Conservation (phyloP, 2,113 vertebrate genomes). For the Notechis scutatus region DNA sequence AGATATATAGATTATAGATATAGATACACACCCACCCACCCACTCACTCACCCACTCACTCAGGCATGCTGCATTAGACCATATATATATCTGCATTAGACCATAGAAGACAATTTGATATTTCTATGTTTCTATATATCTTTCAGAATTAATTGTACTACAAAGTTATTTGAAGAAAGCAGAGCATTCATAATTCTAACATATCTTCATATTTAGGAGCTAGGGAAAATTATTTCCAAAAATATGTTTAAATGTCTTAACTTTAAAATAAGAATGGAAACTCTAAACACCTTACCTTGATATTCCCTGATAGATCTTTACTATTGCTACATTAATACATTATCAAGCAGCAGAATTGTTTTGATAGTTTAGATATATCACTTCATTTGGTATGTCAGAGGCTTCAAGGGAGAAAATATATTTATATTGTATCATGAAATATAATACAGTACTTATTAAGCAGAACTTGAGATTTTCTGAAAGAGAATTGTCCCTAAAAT, state of each 20-base stretch:
- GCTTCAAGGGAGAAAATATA: neutral
- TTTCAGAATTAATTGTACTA: neutral
- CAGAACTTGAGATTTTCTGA: neutral
- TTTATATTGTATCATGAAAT: neutral
- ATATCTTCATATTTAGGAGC: neutral
- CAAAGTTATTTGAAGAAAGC: neutral
- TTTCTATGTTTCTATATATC: neutral
- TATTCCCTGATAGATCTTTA: neutral
- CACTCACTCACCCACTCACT: too few species aligned
- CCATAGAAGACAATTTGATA: neutral
- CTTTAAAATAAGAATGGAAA: neutral
- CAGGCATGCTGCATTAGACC: too few species aligned
- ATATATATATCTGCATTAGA: neutral
- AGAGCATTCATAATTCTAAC: neutral
- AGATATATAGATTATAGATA: too few species aligned
- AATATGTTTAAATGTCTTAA: neutral
- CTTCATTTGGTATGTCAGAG: neutral
- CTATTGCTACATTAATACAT: neutral
- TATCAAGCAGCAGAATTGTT: neutral
- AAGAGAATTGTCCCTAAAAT: neutral
- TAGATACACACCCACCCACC: neutral
- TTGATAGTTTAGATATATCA: neutral
- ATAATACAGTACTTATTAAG: conserved; percentile 1
- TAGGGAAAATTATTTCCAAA: neutral
- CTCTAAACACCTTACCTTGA: neutral